A percentile compares a stretch with the other conserved stretches of the same genome.
Conservation (phyloP, 2,797 vertebrate genomes). For the Chelmon rostratus region DNA sequence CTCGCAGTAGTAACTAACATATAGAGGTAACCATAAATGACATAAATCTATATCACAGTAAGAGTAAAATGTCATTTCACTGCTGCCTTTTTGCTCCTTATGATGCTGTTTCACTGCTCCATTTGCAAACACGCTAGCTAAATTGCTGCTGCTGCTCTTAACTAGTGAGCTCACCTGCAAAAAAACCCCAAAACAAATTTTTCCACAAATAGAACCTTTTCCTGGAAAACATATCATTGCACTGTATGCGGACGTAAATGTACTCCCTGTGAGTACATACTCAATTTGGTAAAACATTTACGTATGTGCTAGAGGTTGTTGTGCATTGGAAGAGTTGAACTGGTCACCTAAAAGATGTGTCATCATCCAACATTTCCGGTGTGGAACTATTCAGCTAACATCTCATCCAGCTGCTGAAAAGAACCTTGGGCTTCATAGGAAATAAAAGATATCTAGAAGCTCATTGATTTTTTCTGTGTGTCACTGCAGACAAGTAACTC, state of each 20-base stretch:
- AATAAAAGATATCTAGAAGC: constrained; percentile 30
- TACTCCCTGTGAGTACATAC: background rate
- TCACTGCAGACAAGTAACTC: background rate
- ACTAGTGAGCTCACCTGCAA: background rate
- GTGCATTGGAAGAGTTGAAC: constrained; percentile 7
- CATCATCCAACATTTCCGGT: constrained; percentile 12
- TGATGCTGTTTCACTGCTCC: background rate
- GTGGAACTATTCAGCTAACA: background rate
- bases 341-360: constrained; percentile 1
- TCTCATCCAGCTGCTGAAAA: constrained; percentile 11
- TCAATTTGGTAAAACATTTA: background rate
- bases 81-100: background rate
- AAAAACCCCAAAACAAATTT: no score
- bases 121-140: background rate
- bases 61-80: background rate
- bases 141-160: background rate
- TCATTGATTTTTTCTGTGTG: constrained; percentile 25
- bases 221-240: background rate
- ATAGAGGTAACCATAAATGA: no score
- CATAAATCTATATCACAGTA: no score
- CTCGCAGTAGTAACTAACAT: background rate
- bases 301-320: background rate
- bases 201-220: background rate
- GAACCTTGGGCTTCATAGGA: constrained; percentile 18
- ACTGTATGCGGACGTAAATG: background rate